Base-by-base conservation (phyloP, 2,888 invertebrate genomes). In the Agrotis segetum region DNA sequence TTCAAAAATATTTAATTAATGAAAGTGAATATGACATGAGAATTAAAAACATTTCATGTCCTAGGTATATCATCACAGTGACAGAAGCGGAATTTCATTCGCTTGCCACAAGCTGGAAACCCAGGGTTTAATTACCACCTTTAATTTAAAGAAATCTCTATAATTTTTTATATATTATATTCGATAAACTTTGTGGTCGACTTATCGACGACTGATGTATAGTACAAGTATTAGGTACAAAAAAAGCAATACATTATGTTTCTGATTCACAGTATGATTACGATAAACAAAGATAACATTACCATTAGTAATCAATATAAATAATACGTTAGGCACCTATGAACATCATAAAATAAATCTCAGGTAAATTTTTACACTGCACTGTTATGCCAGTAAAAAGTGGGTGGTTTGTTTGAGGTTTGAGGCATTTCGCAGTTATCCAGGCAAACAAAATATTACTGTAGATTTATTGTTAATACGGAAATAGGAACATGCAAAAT, bases 401-500 rank as follows among this genome's bases (percentile, higher is more conserved):
- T 67, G 17, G 68, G 53, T 67, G 46, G 70, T 40, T 46, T 71
- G 68, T 69, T 76, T 63, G 29, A 61, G 19, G 68, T 69, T 76
- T 63, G 29, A 61, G 19, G 58, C 59, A 60, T 75, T 64, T 65
- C 44, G 49, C 64, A 63, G 59, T 58, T 64, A 81, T 71, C 63
- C 68, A 56, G 52, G 29, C 67, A 63, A 56, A 64, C 67, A 76
- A 68, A 61, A 79, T n/a, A n/a, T 56, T 56, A 34, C 34, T 3
- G 13, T 71, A 63, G 56, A 77, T 79, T 71, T 85, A 77, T 83
- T 81, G 69, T 77, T 79, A 72, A 66, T 79, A 79, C 74, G 74
- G 67, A 79, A 82, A 82, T 83, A 82, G 72, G 58, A 68, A 55
- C 73, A 53, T 76, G 74, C 72, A 71, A 80, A 76, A 74, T 75